Base-by-base conservation (phyloP, 2,797 vertebrate genomes). In the Acropternis orthonyx region DNA sequence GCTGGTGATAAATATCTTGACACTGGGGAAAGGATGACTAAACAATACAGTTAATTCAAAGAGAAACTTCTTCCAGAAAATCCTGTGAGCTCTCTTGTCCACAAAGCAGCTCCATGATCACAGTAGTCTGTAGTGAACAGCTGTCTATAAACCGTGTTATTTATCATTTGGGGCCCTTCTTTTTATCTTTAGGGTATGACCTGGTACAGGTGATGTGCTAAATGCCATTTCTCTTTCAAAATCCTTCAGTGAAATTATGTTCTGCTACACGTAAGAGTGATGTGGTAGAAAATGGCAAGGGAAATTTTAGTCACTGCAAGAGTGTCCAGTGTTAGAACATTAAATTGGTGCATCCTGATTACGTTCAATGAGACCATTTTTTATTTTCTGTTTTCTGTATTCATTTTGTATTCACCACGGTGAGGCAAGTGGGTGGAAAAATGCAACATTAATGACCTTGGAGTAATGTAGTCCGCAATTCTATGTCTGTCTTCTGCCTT, bases 1-100 rank as follows among this genome's bases (percentile, higher is more conserved):
- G 23, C 34, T 88, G 28, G 9, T 49, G 15, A 13, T 37, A 67
- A 66, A 24, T 62, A 46, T 7, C 18, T n/a, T n/a, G 15, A 11
- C 10, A 18, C 0, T 58, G 22, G 16, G 10, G 7, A 4, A 44
- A 8, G 21, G 16, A 37, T 22, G 13, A n/a, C 4, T 30, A 22
- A 73, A 36, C 23, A 75, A 7, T 46, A 13, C 6, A 46, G 12
- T 13, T 32, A 79, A 22, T 55, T 55, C 18, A 51, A n/a, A 68
- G 41, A 66, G 12, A 75, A 5, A 7, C 3, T 51, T n/a, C 2
- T 46, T n/a, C 30, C 32, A 67, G 44, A 59, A 59, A 52, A 46
- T 34, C 8, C 1, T 28, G 23, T 5, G 22, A 20, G 21, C 18
- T 58, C 24, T 51, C 18, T 49, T 51, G 32, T 12, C 17, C 19